Base-by-base conservation (phyloP, 2,797 vertebrate species). In the Neosalanx taihuensis region DNA sequence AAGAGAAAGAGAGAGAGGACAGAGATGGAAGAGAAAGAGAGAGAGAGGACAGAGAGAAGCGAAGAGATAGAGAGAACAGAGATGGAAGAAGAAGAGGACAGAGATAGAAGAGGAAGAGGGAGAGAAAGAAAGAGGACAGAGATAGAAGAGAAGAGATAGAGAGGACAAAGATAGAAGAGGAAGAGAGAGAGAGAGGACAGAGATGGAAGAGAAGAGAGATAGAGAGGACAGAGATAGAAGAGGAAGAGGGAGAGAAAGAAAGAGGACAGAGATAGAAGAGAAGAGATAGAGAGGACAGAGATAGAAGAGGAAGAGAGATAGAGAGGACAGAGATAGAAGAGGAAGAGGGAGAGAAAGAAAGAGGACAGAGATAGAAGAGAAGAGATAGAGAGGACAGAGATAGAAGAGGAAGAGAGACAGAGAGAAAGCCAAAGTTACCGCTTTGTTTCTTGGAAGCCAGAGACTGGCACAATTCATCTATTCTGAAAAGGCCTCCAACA, bases 381-480 rank as follows among this genome's bases (percentile, higher is more conserved):
- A n/a, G 51, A 4, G 51, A n/a, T 17, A 4, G 51, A 53, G 20
- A 23, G 23, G 23, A 26, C 23, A 1, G 23, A 26, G 18, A 58
- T 1, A 20, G 6, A 0, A 58, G 57, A 20, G 18, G 10, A 20
- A 58, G 6, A 58, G 18, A 58, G n/a, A 58, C 18, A 58, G 18
- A 59, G 57, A 26, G 58, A 59, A 23, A 59, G 23, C 23, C 23
- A 26, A 26, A 26, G 23, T 26, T 20, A 12, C 64, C 26, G 9
- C 64, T 66, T 29, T 46, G 33, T 67, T 26, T 46, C 15, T 61
- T 72, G 64, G 84, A 85, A 80, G 77, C 80, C 71, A 75, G 64
- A 73, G 81, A 79, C 80, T 85, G 89, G 83, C 86, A 82, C 78
- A 76, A 66, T 76, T 83, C 58, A 75, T 77, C 65, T 72, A 73